Percentiles rank a stretch among this genome's conserved stretches.
phyloP scores from a whole-genome alignment of 2,113 vertebrate genomes.

The Tetrao urogallus region DNA sequence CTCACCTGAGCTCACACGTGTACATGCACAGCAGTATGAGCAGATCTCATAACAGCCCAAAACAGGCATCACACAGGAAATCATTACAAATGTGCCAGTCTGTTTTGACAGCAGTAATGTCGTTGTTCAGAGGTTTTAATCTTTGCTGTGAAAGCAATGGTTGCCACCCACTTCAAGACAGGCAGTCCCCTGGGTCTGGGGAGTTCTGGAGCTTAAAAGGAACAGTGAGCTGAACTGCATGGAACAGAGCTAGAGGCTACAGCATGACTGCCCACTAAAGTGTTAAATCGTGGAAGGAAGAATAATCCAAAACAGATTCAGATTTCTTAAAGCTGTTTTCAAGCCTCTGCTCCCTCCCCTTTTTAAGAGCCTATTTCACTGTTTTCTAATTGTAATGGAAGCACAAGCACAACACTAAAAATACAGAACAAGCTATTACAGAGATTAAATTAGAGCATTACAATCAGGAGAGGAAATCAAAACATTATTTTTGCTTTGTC shows the following conservation, averaged over 20 bases:
- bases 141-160: neutral
- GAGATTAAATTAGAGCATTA: conserved; percentile 12
- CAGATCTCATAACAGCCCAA: neutral
- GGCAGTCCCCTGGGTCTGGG: neutral
- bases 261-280: neutral
- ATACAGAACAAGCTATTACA: conserved; percentile 5
- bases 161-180: neutral
- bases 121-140: neutral
- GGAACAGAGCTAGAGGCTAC: neutral
- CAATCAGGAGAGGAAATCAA: conserved; percentile 38
- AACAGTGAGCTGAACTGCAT: neutral
- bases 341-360: neutral
- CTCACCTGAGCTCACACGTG: neutral
- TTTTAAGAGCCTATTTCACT: neutral
- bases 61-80: neutral
- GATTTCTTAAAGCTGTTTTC: conserved; percentile 24
- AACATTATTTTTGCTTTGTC: conserved; percentile 38
- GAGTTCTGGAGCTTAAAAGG: neutral
- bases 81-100: neutral
- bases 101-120: neutral
- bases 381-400: neutral
- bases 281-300: neutral
- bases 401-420: neutral
- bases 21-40: neutral
- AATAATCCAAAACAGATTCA: neutral